These are phyloP conservation scores for Rhamphomyia laevipes DNA, from an alignment of 2,888 invertebrate species.

Conservation along the genomic window DNA sequence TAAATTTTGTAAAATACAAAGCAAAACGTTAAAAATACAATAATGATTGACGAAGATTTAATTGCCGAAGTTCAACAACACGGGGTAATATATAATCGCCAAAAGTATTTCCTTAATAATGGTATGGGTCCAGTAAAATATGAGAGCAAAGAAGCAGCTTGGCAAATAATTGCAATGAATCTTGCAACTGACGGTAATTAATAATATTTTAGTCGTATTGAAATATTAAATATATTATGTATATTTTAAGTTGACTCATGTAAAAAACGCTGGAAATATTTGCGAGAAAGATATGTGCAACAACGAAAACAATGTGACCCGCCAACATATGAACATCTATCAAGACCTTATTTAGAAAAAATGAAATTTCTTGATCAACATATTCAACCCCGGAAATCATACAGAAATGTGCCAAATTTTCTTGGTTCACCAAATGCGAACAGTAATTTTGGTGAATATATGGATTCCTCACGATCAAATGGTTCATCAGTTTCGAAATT, in stretches of 20 bases:
- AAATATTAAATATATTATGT: not conserved
- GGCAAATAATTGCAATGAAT: conserved; percentile 33
- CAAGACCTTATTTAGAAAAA: conserved; percentile 37
- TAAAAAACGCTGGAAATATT: conserved; percentile 38
- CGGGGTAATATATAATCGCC: conserved; percentile 36
- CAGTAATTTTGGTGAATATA: conserved; percentile 32
- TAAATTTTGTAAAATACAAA: too few relatives aligned
- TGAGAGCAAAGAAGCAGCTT: conserved; percentile 35
- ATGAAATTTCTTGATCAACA: conserved; percentile 38
- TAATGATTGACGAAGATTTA: conserved; percentile 37
- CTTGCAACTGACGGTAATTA: conserved; percentile 32
- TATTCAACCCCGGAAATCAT: conserved; percentile 37
- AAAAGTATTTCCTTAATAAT: conserved; percentile 35
- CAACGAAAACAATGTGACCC: conserved; percentile 37
- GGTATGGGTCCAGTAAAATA: conserved; percentile 16
- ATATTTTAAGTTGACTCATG: conserved; percentile 32
- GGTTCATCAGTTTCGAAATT: conserved; percentile 20
- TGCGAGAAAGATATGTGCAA: conserved; percentile 36
- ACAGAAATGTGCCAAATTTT: conserved; percentile 33
- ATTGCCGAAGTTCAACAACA: conserved; percentile 37
- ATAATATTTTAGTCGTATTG: not conserved
- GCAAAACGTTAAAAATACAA: not conserved
- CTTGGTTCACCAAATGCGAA: conserved; percentile 32
- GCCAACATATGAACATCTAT: conserved; percentile 36
- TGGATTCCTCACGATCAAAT: conserved; percentile 35